phyloP scores from a whole-genome alignment of 2,888 invertebrate genomes.

The Hemicrepidius hirtus region DNA sequence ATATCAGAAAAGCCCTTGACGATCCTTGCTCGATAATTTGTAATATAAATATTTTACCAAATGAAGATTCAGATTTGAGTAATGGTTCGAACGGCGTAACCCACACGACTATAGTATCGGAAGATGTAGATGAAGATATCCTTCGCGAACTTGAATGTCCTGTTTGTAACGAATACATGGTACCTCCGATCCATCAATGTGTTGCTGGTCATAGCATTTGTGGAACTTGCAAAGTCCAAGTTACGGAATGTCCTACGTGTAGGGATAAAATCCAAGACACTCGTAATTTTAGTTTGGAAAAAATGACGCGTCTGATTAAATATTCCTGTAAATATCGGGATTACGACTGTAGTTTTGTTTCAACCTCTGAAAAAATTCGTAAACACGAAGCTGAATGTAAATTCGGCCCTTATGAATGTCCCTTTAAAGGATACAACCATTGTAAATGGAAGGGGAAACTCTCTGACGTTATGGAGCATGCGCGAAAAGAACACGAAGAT shows the following conservation, averaged over 20 bases:
- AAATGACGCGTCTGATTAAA: conserved; percentile 60
- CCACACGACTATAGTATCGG: neutral
- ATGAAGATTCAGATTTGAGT: conserved; percentile 9
- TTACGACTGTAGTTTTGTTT: conserved; percentile 60
- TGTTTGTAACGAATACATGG: conserved; percentile 66
- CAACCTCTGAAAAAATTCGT: conserved; percentile 46
- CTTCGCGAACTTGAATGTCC: conserved; percentile 65
- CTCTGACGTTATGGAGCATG: conserved; percentile 53
- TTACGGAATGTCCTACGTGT: conserved; percentile 64
- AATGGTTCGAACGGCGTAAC: neutral
- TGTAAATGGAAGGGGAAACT: conserved; percentile 56
- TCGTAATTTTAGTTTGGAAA: conserved; percentile 66
- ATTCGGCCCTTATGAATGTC: conserved; percentile 56
- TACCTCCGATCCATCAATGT: conserved; percentile 68
- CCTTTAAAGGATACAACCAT: conserved; percentile 47
- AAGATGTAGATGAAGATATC: conserved; percentile 44
- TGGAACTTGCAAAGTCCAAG: conserved; percentile 59
- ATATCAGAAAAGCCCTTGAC: conserved; percentile 42
- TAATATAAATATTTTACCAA: conserved; percentile 44
- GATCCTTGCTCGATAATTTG: conserved; percentile 51
- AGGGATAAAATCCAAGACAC: conserved; percentile 59
- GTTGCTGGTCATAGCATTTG: conserved; percentile 67
- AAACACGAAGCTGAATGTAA: conserved; percentile 55
- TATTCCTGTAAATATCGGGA: conserved; percentile 64
- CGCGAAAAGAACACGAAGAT: conserved; percentile 60